Conservation (phyloP, 2,113 vertebrate genomes). For the Pimephales promelas region DNA sequence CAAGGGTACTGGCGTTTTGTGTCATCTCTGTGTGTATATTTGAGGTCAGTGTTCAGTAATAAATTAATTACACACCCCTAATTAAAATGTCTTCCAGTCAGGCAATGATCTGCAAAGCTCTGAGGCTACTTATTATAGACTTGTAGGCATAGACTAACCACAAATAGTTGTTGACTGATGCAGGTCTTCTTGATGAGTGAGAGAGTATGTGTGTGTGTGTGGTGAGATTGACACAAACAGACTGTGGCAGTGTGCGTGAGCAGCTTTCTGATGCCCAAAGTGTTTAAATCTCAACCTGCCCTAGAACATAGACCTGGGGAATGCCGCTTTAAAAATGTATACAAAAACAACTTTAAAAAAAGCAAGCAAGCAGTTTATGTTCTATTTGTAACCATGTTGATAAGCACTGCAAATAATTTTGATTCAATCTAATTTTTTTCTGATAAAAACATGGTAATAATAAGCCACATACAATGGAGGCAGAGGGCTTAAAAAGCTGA, state of each 20-base stretch:
- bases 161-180: constrained; percentile 33
- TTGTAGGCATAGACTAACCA: background rate
- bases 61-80: constrained; percentile 19
- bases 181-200: constrained; percentile 7
- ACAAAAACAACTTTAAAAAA: background rate
- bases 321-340: no score
- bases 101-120: constrained; percentile 11
- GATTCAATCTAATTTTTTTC: background rate
- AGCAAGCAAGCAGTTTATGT: background rate
- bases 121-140: constrained; percentile 20
- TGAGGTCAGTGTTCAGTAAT: constrained; percentile 20
- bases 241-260: background rate
- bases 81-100: constrained; percentile 34
- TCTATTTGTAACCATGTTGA: background rate
- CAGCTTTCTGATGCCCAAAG: background rate
- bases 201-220: constrained; percentile 13
- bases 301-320: background rate
- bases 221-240: constrained; percentile 13
- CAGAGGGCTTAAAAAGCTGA: background rate
- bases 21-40: background rate
- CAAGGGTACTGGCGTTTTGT: background rate
- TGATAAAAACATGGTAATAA: background rate
- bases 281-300: background rate
- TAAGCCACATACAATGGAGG: background rate
- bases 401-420: background rate